Evolutionary conservation across 2,113 vertebrate genomes (phyloP).

Genomic region (Sprattus sprattus): DNA sequence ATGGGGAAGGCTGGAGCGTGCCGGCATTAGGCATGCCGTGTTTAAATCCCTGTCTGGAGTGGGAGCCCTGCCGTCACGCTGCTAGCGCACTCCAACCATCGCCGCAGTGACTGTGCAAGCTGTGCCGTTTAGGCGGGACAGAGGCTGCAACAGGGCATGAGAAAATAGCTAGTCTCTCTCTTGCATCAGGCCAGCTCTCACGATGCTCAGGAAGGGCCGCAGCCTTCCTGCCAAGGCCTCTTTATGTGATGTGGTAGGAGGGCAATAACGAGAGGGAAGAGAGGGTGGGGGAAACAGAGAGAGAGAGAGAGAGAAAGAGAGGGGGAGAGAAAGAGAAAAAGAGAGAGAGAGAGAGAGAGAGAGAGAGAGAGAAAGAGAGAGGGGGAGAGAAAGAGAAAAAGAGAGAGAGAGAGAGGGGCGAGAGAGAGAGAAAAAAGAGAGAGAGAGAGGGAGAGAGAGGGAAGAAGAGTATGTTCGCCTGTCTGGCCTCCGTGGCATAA

Average conservation of each 20-base stretch:
- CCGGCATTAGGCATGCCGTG: no score
- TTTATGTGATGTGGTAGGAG: not conserved
- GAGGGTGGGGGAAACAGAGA: not conserved
- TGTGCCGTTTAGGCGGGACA: not conserved
- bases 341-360: not conserved
- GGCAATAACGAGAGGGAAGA: not conserved
- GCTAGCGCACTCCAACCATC: no score
- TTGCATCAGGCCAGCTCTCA: not conserved
- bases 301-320: not conserved
- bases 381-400: not conserved
- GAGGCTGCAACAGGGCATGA: not conserved
- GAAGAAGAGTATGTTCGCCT: not conserved
- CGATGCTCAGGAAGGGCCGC: not conserved
- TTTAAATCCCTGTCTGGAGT: no score
- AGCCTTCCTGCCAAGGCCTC: not conserved
- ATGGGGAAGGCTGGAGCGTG: no score
- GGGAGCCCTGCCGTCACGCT: no score
- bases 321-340: not conserved
- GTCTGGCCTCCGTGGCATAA: conserved; percentile 33
- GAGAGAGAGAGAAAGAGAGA: not conserved
- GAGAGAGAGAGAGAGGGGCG: not conserved
- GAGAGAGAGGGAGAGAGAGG: not conserved
- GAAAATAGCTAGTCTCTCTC: not conserved
- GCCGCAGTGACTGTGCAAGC: not conserved
- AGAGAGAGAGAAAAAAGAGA: not conserved